phyloP scores from a whole-genome alignment of 2,888 invertebrate genomes.

The Sclerodermus sp. region DNA sequence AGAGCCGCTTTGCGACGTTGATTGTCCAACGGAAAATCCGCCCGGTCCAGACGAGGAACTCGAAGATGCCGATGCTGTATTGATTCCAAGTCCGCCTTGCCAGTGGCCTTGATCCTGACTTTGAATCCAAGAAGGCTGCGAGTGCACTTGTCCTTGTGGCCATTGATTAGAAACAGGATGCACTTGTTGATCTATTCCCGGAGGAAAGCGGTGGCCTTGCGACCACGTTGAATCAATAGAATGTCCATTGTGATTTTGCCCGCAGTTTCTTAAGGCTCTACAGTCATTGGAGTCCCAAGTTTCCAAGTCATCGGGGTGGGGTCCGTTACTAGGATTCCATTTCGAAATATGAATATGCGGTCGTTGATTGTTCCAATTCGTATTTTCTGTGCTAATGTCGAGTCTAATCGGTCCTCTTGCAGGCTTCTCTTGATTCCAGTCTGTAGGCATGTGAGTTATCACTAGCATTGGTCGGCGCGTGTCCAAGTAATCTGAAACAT shows the following conservation, averaged over 20 bases:
- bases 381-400: constrained; percentile 14
- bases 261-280: no score
- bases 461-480: constrained; percentile 14
- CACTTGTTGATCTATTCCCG: no score
- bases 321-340: constrained; percentile 17
- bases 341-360: constrained; percentile 26
- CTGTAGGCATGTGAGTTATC: constrained; percentile 4
- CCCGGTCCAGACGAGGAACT: constrained; percentile 30
- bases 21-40: constrained; percentile 35
- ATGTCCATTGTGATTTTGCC: no score
- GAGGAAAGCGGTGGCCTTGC: no score
- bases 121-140: no score
- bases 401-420: constrained; percentile 18
- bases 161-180: no score
- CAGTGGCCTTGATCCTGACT: no score
- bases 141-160: no score
- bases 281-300: background rate
- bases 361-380: constrained; percentile 18
- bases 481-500: no score
- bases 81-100: constrained; percentile 19
- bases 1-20: constrained; percentile 30
- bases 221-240: no score
- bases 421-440: constrained; percentile 3
- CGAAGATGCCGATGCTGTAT: constrained; percentile 34
- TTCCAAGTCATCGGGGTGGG: background rate